phyloP scores from a whole-genome alignment of 2,888 invertebrate species.

The Phaedon cochleariae region DNA sequence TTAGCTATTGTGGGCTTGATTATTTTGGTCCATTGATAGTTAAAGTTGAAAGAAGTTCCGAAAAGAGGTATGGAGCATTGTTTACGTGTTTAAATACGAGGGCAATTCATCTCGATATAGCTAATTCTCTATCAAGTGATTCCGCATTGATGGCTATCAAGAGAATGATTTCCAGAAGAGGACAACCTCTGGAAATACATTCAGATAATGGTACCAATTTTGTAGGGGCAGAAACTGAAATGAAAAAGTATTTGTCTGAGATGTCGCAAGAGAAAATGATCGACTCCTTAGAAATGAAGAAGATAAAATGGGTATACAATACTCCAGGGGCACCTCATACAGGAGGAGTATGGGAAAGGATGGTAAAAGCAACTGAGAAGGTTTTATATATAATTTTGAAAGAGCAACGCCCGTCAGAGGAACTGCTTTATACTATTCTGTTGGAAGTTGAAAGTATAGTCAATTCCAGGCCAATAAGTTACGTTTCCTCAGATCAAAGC shows the following conservation, averaged over 20 bases:
- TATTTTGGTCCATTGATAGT: background rate
- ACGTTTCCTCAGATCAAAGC: background rate
- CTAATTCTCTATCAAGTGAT: background rate
- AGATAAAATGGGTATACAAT: background rate
- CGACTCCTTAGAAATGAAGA: background rate
- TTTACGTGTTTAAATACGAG: background rate
- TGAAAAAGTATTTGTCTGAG: background rate
- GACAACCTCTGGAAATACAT: too few relatives aligned
- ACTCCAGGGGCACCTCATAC: background rate
- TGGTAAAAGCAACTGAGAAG: background rate
- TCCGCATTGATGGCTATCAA: background rate
- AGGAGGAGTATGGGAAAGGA: background rate
- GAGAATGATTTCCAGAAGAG: background rate
- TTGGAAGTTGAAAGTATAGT: background rate
- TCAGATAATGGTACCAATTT: background rate
- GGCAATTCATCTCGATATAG: background rate
- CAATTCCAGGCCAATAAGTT: background rate
- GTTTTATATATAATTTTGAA: background rate
- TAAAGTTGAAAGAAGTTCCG: background rate
- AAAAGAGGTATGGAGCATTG: background rate
- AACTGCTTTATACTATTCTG: background rate
- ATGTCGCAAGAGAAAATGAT: background rate
- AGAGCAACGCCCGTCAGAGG: background rate
- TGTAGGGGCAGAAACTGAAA: background rate
- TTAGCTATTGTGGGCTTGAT: background rate